Base-by-base conservation (phyloP, 2,797 vertebrate species). In the Loriculus beryllinus region DNA sequence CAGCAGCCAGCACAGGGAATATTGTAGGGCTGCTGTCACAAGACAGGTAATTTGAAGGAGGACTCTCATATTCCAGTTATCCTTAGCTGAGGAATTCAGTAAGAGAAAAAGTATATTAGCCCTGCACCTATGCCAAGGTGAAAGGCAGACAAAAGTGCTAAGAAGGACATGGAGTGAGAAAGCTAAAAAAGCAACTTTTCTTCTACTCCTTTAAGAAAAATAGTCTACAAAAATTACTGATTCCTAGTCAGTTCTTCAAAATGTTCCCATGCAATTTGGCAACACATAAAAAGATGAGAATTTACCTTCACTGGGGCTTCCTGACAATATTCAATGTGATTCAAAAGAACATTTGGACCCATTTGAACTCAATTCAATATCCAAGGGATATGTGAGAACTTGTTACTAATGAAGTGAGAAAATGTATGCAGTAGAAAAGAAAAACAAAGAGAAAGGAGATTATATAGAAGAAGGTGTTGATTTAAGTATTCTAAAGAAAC, bases 311-410 rank as follows among this genome's bases (percentile, higher is more conserved):
- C 7, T 82, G 51, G 21, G 39, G 63, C 67, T 87, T 92, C 48
- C 84, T 85, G 51, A 74, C 15, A 67, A 76, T 54, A 88, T 76
- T 75, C 71, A 76, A 47, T 33, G 37, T 10, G 47, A 84, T 25
- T 79, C 51, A 72, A 84, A 93, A 74, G 56, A 87, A 29, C 28
- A 42, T 64, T 79, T 94, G 51, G 56, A 67, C 45, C 87, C 45
- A 80, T 62, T 5, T 90, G 74, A 96, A 91, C 69, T 82, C 87
- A 74, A 80, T 67, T 89, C 62, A 68, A 57, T 78, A 94, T 67
- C 45, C 49, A 96, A 82, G 52, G 10, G 33, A 77, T 81, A 87
- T 3, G 28, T 67, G 71, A 86, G 49, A 85, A 60, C 26, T 65
- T 80, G 56, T 80, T 68, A 71, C 84, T 83, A 80, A 82, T 49